Evolutionary conservation across 2,113 vertebrate species (phyloP).

Genomic region (Limanda limanda): DNA sequence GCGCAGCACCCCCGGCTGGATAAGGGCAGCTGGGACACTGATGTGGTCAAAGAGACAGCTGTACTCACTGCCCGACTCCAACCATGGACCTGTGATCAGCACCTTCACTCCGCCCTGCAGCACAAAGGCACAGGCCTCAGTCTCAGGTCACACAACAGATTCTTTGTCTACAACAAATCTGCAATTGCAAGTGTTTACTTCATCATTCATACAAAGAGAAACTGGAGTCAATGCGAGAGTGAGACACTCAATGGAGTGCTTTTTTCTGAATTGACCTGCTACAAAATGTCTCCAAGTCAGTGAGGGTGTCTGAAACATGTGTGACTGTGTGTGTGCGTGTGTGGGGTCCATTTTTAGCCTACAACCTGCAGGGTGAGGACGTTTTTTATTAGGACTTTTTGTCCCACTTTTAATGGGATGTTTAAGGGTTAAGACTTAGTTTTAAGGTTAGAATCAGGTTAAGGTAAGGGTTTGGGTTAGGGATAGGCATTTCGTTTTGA

Average conservation of each 20-base stretch:
- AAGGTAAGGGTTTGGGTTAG: no score
- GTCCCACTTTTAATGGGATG: no score
- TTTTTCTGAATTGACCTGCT: not conserved
- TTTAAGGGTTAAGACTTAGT: no score
- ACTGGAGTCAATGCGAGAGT: not conserved
- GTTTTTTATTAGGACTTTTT: no score
- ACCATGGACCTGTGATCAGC: constrained; percentile 97
- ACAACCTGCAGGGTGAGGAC: no score
- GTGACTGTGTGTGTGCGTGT: not conserved
- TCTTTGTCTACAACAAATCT: not conserved
- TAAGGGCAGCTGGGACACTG: constrained; percentile 96
- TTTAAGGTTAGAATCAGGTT: no score
- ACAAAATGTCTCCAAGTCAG: not conserved
- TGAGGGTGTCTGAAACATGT: not conserved
- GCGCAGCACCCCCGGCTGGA: constrained; percentile 97
- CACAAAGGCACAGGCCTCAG: constrained; percentile 43
- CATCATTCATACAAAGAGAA: not conserved
- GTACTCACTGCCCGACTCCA: constrained; percentile 97
- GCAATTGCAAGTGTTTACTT: not conserved
- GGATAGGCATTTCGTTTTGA: no score
- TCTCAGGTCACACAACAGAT: not conserved
- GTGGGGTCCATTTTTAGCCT: no score
- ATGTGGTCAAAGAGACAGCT: constrained; percentile 98
- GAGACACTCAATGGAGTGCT: not conserved
- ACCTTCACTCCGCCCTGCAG: constrained; percentile 97